Evolutionary conservation across 2,888 invertebrate species (phyloP), one percentile per base, ranked within the genome.

Genomic region (Halictus quadricinctus): DNA sequence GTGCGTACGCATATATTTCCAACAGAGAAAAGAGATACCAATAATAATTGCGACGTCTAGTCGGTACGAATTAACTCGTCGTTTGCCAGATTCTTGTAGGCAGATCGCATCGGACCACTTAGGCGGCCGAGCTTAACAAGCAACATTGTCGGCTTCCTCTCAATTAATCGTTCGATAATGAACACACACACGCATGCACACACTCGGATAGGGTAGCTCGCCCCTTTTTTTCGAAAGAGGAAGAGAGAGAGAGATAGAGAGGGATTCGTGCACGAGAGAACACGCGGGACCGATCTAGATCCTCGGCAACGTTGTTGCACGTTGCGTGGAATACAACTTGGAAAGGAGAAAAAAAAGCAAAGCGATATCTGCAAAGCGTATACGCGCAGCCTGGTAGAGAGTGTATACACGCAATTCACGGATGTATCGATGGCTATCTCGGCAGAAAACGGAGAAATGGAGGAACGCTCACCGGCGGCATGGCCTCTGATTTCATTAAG

Each of bases 391-490:
- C 43, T 0, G 4, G 8, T 21, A 50, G 64, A 21, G 46, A 46
- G 46, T 46, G 54, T 64, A 36, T 69, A 74, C 87, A 79, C 76
- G 85, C 86, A 79, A 86, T 83, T 76, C 72, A n/a, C 79, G 74
- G 48, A 76, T 78, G 66, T 78, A 64, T 69, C 73, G 88, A 87
- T 84, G 21, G 58, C 29, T 87, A 88, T 88, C 85, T 29, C 50
- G 21, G 21, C 29, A 18, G 46, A 54, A 64, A 64, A 48, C n/a
- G 7, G 46, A 36, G 50, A 18, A 66, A 50, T 13, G 60, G 76
- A 66, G 80, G 79, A 87, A 74, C 41, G 75, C 73, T 36, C 36
- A 79, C 29, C 64, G 8, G 3, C 64, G 8, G 3, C 64, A 69
- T 73, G 36, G 36, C 8, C 69, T 66, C 70, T 73, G 50, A 79